A percentile compares a stretch with the other conserved stretches of the same genome.
phyloP scores from a whole-genome alignment of 92 coral and sea anemone species.

The Umimayanthus kanabou region DNA sequence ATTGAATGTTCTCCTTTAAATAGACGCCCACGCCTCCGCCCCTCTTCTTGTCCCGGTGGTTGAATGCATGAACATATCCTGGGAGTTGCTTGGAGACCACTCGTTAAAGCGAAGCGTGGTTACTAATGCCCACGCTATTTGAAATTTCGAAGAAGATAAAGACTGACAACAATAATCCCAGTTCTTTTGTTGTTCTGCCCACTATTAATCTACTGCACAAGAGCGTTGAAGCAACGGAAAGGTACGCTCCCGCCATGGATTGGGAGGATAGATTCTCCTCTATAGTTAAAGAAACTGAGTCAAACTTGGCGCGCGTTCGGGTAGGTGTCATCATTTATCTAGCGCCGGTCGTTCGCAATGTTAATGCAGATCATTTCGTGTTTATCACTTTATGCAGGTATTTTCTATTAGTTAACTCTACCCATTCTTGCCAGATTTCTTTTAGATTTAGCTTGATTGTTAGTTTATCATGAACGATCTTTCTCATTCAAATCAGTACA shows the following conservation, averaged over 20 bases:
- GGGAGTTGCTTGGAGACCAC: conserved; percentile 11
- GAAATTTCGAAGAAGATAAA: background rate
- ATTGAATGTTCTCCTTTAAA: too few species aligned
- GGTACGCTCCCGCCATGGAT: conserved; percentile 55
- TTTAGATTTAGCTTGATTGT: background rate
- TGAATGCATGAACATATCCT: too few species aligned
- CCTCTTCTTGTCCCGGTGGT: too few species aligned
- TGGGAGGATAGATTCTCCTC: conserved; percentile 95
- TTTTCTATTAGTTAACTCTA: background rate
- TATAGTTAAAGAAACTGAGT: conserved; percentile 90
- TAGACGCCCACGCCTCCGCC: too few species aligned
- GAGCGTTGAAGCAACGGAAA: conserved; percentile 7
- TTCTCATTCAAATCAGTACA: too few species aligned
- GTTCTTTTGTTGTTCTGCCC: conserved; percentile 9
- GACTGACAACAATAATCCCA: conserved; percentile 23
- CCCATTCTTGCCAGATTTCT: background rate
- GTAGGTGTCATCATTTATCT: conserved; percentile 41
- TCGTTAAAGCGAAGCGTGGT: conserved; percentile 29
- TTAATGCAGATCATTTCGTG: background rate
- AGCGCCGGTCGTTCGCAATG: too few species aligned
- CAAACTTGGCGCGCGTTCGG: conserved; percentile 83
- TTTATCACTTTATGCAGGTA: background rate
- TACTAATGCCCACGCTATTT: conserved; percentile 38
- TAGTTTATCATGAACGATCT: background rate
- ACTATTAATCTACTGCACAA: background rate